Conservation (phyloP, 2,797 vertebrate genomes). For the Carapus acus region DNA sequence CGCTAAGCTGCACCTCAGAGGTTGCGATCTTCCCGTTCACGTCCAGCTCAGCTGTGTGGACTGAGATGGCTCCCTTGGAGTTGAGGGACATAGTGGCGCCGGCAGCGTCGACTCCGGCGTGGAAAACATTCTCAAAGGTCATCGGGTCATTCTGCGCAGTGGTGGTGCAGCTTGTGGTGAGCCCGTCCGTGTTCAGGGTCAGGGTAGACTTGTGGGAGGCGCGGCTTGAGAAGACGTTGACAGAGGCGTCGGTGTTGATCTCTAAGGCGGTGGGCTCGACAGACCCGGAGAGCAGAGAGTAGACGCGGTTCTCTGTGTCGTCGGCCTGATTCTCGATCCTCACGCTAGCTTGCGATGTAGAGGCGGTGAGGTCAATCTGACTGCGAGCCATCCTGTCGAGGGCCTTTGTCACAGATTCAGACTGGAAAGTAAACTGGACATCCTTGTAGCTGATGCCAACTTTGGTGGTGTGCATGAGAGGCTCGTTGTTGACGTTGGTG, state of each 20-base stretch:
- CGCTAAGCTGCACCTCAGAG: constrained; percentile 74
- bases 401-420: constrained; percentile 79
- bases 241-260: constrained; percentile 78
- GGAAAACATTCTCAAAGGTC: constrained; percentile 81
- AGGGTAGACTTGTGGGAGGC: constrained; percentile 83
- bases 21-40: constrained; percentile 77
- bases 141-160: constrained; percentile 77
- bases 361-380: constrained; percentile 76
- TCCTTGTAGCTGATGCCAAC: constrained; percentile 75
- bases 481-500: constrained; percentile 73
- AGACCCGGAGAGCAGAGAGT: constrained; percentile 75
- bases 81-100: constrained; percentile 77
- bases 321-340: constrained; percentile 79
- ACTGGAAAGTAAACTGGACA: constrained; percentile 73
- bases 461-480: constrained; percentile 77
- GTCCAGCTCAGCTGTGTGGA: constrained; percentile 77
- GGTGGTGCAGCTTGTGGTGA: constrained; percentile 83
- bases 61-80: constrained; percentile 75
- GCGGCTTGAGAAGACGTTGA: constrained; percentile 73
- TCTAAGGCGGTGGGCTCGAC: constrained; percentile 78
- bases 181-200: constrained; percentile 70
- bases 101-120: constrained; percentile 72
- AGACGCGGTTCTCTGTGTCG: constrained; percentile 70
- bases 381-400: constrained; percentile 66
- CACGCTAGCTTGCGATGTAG: constrained; percentile 66